Evolutionary conservation across 2,888 invertebrate genomes (phyloP).

Genomic region (Drosophila rellima): DNA sequence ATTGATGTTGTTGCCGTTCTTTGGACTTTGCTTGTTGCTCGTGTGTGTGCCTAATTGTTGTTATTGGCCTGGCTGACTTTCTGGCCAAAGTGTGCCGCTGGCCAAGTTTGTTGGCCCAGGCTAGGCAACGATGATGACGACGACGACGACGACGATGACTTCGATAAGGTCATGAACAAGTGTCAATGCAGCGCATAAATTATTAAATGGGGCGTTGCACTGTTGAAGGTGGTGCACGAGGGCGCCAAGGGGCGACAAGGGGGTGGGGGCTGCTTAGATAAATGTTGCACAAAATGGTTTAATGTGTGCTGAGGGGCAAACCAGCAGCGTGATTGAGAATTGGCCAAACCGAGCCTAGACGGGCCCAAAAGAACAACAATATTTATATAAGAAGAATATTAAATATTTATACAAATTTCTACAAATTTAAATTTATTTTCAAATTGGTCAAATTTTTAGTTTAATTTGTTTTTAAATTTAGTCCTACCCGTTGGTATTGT

Average conservation of each 20-base stretch:
- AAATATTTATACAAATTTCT: background rate
- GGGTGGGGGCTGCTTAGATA: conserved; percentile 20
- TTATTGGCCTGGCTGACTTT: conserved; percentile 63
- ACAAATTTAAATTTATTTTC: background rate
- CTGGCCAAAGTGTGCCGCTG: conserved; percentile 66
- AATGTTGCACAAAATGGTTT: conserved; percentile 40
- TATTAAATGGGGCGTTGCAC: conserved; percentile 54
- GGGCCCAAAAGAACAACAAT: conserved; percentile 7
- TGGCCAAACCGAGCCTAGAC: conserved; percentile 6
- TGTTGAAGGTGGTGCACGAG: conserved; percentile 19
- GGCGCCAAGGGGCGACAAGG: background rate
- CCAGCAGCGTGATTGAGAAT: conserved; percentile 45
- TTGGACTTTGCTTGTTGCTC: conserved; percentile 19
- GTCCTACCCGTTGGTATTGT: no score
- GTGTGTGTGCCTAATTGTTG: conserved; percentile 73
- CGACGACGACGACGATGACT: conserved; percentile 32
- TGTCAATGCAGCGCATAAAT: conserved; percentile 81
- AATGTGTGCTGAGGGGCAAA: conserved; percentile 57
- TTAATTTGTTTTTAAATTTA: no score
- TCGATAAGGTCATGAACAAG: conserved; percentile 81
- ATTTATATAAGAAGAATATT: background rate
- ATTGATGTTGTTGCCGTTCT: conserved; percentile 19
- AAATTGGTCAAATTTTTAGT: no score
- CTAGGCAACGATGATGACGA: conserved; percentile 38
- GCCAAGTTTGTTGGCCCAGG: conserved; percentile 48